A percentile compares a stretch with the other conserved stretches of the same genome.
These are phyloP conservation scores for Torymus auratus DNA, from an alignment of 2,888 invertebrate genomes.

Conservation along the genomic window DNA sequence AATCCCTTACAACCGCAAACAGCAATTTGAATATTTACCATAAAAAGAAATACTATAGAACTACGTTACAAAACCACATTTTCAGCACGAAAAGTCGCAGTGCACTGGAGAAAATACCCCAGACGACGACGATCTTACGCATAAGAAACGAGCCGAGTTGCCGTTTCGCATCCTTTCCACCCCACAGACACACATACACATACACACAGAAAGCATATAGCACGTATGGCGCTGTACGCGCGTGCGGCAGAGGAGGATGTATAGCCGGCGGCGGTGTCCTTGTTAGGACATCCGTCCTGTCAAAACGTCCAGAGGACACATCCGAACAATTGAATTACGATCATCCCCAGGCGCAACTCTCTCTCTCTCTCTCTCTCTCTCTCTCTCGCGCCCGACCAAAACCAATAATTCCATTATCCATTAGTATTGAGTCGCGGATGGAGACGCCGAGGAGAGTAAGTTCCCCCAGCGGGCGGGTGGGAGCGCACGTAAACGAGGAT, in stretches of 20 bases:
- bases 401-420: constrained; percentile 77
- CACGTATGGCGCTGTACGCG: constrained; percentile 21
- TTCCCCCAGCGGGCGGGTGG: not conserved
- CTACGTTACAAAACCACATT: no score
- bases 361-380: constrained; percentile 21
- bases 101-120: no score
- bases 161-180: constrained; percentile 6
- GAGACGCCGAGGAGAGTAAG: constrained; percentile 4
- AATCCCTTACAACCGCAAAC: no score
- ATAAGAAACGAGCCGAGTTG: constrained; percentile 13
- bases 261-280: constrained; percentile 72
- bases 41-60: no score
- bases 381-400: constrained; percentile 66
- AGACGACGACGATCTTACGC: no score
- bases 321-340: constrained; percentile 76
- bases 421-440: constrained; percentile 74
- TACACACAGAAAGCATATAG: not conserved
- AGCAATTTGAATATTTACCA: no score
- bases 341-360: constrained; percentile 73
- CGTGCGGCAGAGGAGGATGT: constrained; percentile 59
- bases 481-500: constrained; percentile 27
- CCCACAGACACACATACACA: not conserved
- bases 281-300: constrained; percentile 76
- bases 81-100: no score
- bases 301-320: constrained; percentile 77